Conservation (phyloP, 23 tunicate species). For the Trididemnum clinides region DNA sequence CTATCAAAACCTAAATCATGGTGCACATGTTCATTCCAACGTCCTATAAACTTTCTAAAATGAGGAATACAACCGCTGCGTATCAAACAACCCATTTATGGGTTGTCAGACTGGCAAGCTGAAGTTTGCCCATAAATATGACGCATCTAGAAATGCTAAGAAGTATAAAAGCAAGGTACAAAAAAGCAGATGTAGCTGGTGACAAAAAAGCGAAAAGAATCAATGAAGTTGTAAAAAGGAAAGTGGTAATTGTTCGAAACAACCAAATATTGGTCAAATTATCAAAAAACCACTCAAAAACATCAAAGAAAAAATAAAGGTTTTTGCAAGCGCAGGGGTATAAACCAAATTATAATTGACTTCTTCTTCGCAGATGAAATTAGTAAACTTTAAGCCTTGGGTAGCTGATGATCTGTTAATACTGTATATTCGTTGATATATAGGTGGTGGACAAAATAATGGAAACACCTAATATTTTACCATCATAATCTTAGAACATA, state of each 20-base stretch:
- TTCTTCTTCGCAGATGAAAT: background rate
- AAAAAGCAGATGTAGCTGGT: background rate
- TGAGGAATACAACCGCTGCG: conserved; percentile 16
- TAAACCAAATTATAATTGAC: conserved; percentile 18
- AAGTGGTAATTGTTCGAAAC: background rate
- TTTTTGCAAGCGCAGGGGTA: background rate
- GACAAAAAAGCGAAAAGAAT: background rate
- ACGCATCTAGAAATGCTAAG: background rate
- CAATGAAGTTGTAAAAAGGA: background rate
- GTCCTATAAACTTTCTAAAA: conserved; percentile 4
- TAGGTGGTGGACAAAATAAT: too few species aligned
- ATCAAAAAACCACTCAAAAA: conserved; percentile 12
- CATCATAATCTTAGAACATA: too few species aligned
- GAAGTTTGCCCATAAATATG: conserved; percentile 11
- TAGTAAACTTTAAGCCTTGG: too few species aligned
- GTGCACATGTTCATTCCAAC: background rate
- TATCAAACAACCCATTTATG: conserved; percentile 23
- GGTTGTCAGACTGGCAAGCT: conserved; percentile 7
- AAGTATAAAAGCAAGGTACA: conserved; percentile 12
- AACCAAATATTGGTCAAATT: conserved; percentile 22
- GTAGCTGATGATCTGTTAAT: too few species aligned
- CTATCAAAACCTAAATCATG: background rate
- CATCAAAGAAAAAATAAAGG: background rate
- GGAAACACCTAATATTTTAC: too few species aligned
- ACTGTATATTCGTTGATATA: too few species aligned